Conservation (phyloP, 2,113 vertebrate species). For the Elephas maximus region DNA sequence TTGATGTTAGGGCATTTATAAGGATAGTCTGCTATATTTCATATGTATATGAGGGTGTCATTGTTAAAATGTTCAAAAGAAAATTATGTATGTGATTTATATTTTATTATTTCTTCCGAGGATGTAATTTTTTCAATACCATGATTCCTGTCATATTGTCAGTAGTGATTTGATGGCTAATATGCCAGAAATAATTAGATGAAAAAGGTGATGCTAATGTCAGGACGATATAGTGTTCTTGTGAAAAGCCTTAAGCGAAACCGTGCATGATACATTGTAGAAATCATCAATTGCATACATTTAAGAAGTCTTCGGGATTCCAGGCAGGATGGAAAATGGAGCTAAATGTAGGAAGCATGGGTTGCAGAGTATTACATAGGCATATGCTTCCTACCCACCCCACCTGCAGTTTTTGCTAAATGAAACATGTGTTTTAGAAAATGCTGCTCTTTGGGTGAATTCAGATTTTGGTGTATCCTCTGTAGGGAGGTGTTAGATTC, state of each 20-base stretch:
- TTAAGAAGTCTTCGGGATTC: background rate
- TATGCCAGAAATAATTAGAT: constrained; percentile 84
- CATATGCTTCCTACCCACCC: constrained; percentile 56
- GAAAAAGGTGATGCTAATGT: constrained; percentile 75
- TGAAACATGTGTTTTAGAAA: constrained; percentile 59
- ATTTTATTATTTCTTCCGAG: constrained; percentile 81
- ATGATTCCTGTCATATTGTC: constrained; percentile 71
- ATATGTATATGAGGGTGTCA: constrained; percentile 71
- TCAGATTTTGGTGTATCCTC: constrained; percentile 40
- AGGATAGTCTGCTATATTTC: constrained; percentile 82
- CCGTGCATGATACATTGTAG: constrained; percentile 7
- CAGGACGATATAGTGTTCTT: constrained; percentile 61
- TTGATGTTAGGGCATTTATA: constrained; percentile 76
- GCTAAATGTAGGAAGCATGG: background rate
- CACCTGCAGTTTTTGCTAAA: constrained; percentile 60
- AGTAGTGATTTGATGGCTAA: constrained; percentile 79
- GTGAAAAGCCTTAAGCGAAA: constrained; percentile 56
- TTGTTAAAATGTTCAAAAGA: constrained; percentile 79
- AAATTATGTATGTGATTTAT: constrained; percentile 83
- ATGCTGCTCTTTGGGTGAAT: constrained; percentile 33
- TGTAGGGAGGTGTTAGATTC: background rate
- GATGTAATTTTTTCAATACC: constrained; percentile 74
- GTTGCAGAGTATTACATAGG: background rate
- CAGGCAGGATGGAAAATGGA: constrained; percentile 1
- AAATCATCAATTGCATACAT: background rate